Evolutionary conservation across 2,113 vertebrate species (phyloP), one percentile per base, ranked within the genome.

Genomic region (Apodemus speciosus): DNA sequence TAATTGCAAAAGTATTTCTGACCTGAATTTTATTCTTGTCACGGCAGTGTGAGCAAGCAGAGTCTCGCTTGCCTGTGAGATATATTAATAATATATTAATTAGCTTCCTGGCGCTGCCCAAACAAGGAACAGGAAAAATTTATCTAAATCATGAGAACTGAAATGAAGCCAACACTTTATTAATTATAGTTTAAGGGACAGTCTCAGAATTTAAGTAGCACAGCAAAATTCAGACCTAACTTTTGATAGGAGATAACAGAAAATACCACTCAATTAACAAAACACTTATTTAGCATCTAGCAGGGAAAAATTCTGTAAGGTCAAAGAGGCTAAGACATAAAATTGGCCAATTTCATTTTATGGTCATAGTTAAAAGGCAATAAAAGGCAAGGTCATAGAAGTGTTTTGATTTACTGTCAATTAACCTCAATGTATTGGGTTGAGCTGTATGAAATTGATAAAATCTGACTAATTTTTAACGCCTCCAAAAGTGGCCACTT

Each of bases 11-110:
- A 95, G 86, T 90, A 91, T 94, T 85, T 92, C 85, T 97, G 95
- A 96, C 79, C 27, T 83, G 87, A 53, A 90, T 97, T 97, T 97
- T 97, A 90, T 97, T 88, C 85, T 95, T 97, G 92, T 93, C 76
- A 16, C n/a, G 92, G 77, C 71, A 89, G 0, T 38, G 90, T 89
- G 43, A 79, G 25, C 60, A 96, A 94, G 94, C 71, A 69, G 23
- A 90, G 76, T 84, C 80, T 79, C 69, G 11, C 94, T 93, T 94
- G 96, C 60, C 53, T 91, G 73, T 6, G 53, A 86, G 66, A 40
- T 83, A 73, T 85, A 94, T 91, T 97, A 88, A 88, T 88, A 96
- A 94, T 94, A 83, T 95, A 95, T 85, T 97, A 96, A 95, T 97
- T 84, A 93, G 91, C 51, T 58, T 94, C 95, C 75, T 20, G 8